phyloP scores from a whole-genome alignment of 2,797 vertebrate genomes.

The Nyctalus aviator region DNA sequence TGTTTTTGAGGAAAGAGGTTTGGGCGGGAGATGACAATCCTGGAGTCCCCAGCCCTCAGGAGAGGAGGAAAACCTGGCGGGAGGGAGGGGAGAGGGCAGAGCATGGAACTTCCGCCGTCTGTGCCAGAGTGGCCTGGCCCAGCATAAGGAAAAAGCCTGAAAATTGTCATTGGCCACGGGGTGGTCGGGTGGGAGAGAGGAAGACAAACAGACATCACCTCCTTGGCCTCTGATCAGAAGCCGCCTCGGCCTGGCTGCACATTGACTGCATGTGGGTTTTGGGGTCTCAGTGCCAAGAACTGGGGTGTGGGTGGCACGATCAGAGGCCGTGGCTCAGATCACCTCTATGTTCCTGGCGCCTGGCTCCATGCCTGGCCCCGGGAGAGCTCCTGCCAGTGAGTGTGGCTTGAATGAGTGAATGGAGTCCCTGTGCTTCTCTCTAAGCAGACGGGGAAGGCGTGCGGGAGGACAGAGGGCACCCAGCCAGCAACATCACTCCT shows the following conservation, averaged over 20 bases:
- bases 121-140: neutral
- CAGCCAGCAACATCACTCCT: neutral
- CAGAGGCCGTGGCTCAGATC: neutral
- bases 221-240: neutral
- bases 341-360: neutral
- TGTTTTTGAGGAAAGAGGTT: neutral
- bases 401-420: neutral
- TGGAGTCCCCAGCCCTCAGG: neutral
- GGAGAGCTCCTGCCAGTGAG: neutral
- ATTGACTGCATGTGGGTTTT: neutral
- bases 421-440: neutral
- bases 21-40: neutral
- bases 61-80: neutral
- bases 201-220: neutral
- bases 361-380: neutral
- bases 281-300: neutral
- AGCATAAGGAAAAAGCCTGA: neutral
- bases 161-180: fast-evolving
- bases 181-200: neutral
- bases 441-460: neutral
- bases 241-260: neutral
- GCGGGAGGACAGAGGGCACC: fast-evolving
- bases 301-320: neutral
- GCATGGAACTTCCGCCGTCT: neutral
- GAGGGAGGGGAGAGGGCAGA: neutral